A percentile compares a stretch with the other conserved stretches of the same genome.
Evolutionary conservation across 2,113 vertebrate species (phyloP).

Genomic region (Egretta garzetta): DNA sequence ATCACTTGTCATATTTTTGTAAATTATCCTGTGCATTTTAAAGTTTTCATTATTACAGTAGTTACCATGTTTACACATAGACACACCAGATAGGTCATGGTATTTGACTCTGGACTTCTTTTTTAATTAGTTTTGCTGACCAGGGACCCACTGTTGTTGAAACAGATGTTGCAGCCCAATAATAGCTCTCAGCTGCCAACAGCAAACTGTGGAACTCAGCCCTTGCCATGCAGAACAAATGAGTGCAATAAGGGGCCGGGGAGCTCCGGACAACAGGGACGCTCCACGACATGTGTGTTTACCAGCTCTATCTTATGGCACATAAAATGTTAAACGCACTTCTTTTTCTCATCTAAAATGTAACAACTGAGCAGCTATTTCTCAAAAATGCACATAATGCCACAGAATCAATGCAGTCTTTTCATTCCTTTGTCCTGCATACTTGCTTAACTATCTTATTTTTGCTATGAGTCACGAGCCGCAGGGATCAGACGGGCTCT

Average conservation of each 20-base stretch:
- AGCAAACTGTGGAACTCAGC: conserved; percentile 62
- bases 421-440: background rate
- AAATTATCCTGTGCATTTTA: conserved; percentile 60
- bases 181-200: conserved; percentile 78
- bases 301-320: background rate
- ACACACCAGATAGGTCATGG: conserved; percentile 44
- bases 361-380: background rate
- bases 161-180: conserved; percentile 77
- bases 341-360: background rate
- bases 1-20: conserved; percentile 67
- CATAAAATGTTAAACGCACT: background rate
- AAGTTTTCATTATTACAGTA: conserved; percentile 65
- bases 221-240: conserved; percentile 63
- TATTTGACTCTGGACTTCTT: conserved; percentile 72
- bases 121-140: conserved; percentile 78
- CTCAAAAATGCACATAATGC: background rate
- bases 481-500: background rate
- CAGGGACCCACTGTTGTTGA: conserved; percentile 69
- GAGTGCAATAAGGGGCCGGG: conserved; percentile 10
- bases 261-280: background rate
- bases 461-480: background rate
- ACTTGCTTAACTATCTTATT: background rate
- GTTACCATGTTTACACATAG: conserved; percentile 65
- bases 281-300: background rate
- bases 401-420: background rate